A percentile compares a stretch with the other conserved stretches of the same genome.
Conservation (phyloP, 2,113 vertebrate species). For the Beaufortia kweichowensis region DNA sequence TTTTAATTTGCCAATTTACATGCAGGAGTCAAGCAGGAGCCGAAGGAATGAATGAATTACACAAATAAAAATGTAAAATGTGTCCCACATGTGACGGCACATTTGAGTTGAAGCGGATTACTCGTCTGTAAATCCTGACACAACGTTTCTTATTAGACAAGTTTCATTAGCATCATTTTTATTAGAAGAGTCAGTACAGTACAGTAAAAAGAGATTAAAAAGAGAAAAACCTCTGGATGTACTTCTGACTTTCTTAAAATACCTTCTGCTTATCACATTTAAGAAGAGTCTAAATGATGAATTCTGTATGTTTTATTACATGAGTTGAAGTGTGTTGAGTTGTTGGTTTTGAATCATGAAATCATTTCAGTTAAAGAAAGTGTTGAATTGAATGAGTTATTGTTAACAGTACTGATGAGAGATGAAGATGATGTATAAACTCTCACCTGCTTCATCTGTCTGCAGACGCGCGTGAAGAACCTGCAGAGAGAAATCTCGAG, state of each 20-base stretch:
- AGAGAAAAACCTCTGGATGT: conserved; percentile 27
- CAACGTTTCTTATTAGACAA: conserved; percentile 39
- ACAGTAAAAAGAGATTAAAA: conserved; percentile 29
- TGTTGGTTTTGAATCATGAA: neutral
- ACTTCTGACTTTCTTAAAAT: conserved; percentile 39
- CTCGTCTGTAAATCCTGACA: conserved; percentile 30
- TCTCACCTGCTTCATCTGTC: conserved; percentile 68
- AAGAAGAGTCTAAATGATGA: conserved; percentile 10
- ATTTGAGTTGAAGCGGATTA: conserved; percentile 49
- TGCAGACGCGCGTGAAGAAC: conserved; percentile 76
- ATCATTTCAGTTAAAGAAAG: neutral
- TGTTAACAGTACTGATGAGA: too few relatives aligned
- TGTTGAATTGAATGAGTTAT: neutral
- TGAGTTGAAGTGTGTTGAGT: too few relatives aligned
- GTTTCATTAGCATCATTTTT: conserved; percentile 32
- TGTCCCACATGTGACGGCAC: neutral
- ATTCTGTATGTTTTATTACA: too few relatives aligned
- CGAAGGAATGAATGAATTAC: conserved; percentile 27
- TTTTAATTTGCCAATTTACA: conserved; percentile 29
- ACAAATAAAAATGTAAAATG: conserved; percentile 28
- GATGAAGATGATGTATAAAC: neutral
- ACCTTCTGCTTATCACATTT: conserved; percentile 5
- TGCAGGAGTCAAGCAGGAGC: neutral
- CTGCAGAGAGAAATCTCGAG: conserved; percentile 85
- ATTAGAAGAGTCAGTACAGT: conserved; percentile 5